Base-by-base conservation (phyloP, 2,888 invertebrate genomes). In the Plemyria rubiginata region DNA sequence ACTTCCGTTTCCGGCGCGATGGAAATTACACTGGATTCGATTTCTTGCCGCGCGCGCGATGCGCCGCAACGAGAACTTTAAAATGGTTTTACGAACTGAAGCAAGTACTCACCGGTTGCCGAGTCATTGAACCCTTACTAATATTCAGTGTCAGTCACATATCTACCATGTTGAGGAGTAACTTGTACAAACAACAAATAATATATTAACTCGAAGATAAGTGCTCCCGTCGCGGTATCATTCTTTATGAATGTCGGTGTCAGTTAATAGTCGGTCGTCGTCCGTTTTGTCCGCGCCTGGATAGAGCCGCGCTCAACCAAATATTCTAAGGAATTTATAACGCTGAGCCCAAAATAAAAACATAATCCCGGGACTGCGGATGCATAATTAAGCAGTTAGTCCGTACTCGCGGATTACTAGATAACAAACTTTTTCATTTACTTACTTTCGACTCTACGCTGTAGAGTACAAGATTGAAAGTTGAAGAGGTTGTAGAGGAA, bases 371-470 rank as follows among this genome's bases (percentile, higher is more conserved):
- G 76, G 75, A 73, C 76, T 74, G 78, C 77, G 77, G 79, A 71
- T 79, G 87, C 84, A 87, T 87, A 87, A 88, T 87, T 80, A 86
- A 86, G 82, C 86, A 82, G 84, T 86, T 85, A 84, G 80, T 82
- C 81, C 75, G 81, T 70, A 77, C 74, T 76, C 79, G 77, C 74
- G 84, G 85, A 83, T 84, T 85, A 83, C 71, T 57, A 65, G 68
- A 61, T 70, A 59, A 65, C 77, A 60, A 68, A 49, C 38, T 65
- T 60, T 52, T 50, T 12, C 38, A n/a, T 56, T 59, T 60, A 50
- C 53, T 5, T 7, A 51, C 40, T 36, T 38, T 53, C 13, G 43
- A 60, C 66, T 58, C 53, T 66, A 48, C 50, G 0, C 0, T 0
- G 8, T 28, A 8, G 4, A 0, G 0, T 0, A 46, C 55, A 68